These are phyloP conservation scores for Oreochromis spilurus DNA, from an alignment of 2,113 vertebrate species.

Conservation along the genomic window DNA sequence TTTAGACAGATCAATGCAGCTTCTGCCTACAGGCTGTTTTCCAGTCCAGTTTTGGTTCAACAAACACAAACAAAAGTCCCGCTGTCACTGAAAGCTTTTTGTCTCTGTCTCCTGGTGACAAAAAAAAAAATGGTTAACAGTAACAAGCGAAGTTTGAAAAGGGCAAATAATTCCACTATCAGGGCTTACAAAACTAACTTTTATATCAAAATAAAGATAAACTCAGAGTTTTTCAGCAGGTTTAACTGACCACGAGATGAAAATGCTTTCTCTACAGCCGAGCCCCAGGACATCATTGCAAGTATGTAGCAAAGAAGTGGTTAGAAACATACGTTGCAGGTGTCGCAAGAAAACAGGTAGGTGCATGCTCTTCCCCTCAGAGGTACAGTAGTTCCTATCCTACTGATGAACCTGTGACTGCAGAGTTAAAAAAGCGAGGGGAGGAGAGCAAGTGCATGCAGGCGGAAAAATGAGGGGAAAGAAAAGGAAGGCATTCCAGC, in stretches of 20 bases:
- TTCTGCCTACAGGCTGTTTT: slow-evolving; percentile 28
- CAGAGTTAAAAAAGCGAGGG: slow-evolving; percentile 5
- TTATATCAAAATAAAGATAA: neutral
- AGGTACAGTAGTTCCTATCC: slow-evolving; percentile 6
- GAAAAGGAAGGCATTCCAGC: slow-evolving; percentile 64
- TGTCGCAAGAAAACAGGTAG: neutral
- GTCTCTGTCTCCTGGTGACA: neutral
- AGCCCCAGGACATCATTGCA: neutral
- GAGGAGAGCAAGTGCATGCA: slow-evolving; percentile 60
- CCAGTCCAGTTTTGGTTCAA: slow-evolving; percentile 12
- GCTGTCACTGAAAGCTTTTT: slow-evolving; percentile 22
- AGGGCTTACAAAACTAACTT: neutral
- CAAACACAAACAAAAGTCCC: slow-evolving; percentile 23
- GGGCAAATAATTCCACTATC: neutral
- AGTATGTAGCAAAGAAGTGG: neutral
- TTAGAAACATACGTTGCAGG: slow-evolving; percentile 16
- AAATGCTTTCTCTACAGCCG: neutral
- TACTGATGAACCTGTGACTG: slow-evolving; percentile 20
- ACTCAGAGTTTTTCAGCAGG: neutral
- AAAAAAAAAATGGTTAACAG: neutral
- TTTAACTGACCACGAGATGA: neutral
- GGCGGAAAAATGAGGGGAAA: slow-evolving; percentile 30
- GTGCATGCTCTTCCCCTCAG: slow-evolving; percentile 19
- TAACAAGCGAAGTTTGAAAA: neutral
- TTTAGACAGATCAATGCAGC: slow-evolving; percentile 37